phyloP scores from a whole-genome alignment of 2,113 vertebrate genomes.

The Gymnogyps californianus region DNA sequence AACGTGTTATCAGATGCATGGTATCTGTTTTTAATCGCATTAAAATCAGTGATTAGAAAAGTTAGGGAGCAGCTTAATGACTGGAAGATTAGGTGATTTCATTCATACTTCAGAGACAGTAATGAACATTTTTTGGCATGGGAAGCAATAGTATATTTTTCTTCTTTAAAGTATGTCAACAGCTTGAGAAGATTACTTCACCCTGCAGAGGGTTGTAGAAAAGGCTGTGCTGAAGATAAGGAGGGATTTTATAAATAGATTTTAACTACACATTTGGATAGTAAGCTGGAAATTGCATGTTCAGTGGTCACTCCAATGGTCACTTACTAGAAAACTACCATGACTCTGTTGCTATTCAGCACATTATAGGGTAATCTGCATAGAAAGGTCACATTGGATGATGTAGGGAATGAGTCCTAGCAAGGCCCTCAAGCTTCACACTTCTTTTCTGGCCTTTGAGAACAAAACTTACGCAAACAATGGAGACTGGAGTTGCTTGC shows the following conservation, averaged over 20 bases:
- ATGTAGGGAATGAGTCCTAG: background rate
- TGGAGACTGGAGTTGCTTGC: background rate
- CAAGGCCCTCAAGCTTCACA: background rate
- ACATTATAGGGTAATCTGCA: background rate
- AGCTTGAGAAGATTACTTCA: background rate
- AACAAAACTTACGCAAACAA: background rate
- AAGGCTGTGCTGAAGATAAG: background rate
- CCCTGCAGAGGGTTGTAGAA: background rate
- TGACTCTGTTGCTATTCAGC: background rate
- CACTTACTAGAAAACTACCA: background rate
- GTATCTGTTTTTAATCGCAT: background rate
- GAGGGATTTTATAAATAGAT: background rate
- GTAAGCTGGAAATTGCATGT: background rate
- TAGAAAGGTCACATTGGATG: background rate
- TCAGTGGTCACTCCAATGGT: background rate
- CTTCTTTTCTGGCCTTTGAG: background rate
- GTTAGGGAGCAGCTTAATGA: background rate
- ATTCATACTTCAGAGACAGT: background rate
- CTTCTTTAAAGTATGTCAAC: background rate
- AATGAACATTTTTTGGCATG: background rate
- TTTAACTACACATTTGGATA: background rate
- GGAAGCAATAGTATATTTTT: background rate
- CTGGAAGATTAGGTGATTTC: background rate
- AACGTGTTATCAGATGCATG: fast-evolving
- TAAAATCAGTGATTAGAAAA: background rate